Evolutionary conservation across 2,888 invertebrate species (phyloP).

Genomic region (Cephalotes varians): DNA sequence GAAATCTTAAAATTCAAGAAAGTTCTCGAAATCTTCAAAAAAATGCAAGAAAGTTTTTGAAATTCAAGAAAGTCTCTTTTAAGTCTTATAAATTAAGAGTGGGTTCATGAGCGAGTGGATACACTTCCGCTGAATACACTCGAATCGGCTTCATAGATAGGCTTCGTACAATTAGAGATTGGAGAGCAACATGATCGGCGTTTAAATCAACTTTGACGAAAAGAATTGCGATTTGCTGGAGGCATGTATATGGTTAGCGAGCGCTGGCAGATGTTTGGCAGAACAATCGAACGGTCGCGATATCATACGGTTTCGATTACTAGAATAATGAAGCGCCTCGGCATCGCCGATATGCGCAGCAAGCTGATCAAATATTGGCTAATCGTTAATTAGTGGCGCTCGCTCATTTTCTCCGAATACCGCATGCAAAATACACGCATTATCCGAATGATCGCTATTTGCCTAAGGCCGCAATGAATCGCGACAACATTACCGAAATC

Average conservation of each 20-base stretch:
- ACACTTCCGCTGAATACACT: background rate
- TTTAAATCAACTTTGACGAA: conserved; percentile 18
- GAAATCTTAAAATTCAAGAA: too few relatives aligned
- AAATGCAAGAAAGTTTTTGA: too few relatives aligned
- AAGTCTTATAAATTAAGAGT: background rate
- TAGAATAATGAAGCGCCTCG: conserved; percentile 47
- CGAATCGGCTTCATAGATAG: background rate
- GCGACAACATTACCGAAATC: conserved; percentile 13
- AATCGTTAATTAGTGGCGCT: conserved; percentile 65
- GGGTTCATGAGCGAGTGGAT: background rate
- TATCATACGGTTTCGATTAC: conserved; percentile 46
- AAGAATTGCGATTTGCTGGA: conserved; percentile 43
- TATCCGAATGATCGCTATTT: conserved; percentile 39
- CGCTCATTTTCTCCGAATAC: conserved; percentile 51
- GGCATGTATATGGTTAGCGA: conserved; percentile 60
- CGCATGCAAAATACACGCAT: conserved; percentile 47
- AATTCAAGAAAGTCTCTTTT: background rate
- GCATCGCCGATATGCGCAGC: conserved; percentile 20
- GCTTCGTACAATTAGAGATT: too few relatives aligned
- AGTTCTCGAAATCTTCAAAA: too few relatives aligned
- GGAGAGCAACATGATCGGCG: background rate
- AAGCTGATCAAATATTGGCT: conserved; percentile 60
- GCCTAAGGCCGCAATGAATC: background rate
- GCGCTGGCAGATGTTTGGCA: conserved; percentile 48
- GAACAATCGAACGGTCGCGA: conserved; percentile 15